Conservation (phyloP, 2,888 invertebrate genomes). For the Antheraea yamamai region DNA sequence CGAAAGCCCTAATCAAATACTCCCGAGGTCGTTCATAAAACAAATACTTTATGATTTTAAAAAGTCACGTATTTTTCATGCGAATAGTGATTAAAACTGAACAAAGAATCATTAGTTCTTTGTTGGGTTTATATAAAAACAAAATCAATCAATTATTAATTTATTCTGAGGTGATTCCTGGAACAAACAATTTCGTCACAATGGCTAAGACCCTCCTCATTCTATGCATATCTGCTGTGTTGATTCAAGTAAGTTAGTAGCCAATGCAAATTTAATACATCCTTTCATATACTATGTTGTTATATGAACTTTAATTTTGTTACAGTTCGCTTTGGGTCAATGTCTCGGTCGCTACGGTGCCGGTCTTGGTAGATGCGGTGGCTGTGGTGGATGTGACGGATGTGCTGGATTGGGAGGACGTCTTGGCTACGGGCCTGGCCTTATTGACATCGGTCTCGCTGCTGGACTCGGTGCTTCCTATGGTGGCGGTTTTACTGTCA, state of each 20-base stretch:
- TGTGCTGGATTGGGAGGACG: constrained; percentile 6
- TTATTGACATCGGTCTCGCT: constrained; percentile 24
- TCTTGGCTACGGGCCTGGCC: constrained; percentile 19
- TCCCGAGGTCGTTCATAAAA: too few relatives aligned
- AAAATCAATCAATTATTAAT: neutral
- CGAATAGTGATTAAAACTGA: too few relatives aligned
- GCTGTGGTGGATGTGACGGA: constrained; percentile 18
- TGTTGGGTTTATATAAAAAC: neutral
- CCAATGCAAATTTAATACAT: too few relatives aligned
- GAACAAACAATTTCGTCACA: neutral
- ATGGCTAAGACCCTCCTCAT: neutral
- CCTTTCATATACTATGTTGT: neutral
- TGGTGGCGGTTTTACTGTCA: constrained; percentile 49
- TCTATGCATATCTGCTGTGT: neutral
- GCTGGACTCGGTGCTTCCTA: constrained; percentile 42
- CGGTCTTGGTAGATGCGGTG: neutral
- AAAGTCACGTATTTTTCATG: too few relatives aligned
- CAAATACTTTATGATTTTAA: too few relatives aligned
- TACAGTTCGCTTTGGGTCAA: constrained; percentile 32
- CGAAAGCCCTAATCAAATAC: too few relatives aligned
- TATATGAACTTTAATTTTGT: too few relatives aligned
- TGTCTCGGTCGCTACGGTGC: constrained; percentile 31
- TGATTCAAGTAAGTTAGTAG: neutral
- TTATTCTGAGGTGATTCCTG: too few relatives aligned
- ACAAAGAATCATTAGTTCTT: too few relatives aligned